Conservation (phyloP, 2,888 invertebrate genomes). For the Yponomeuta evonymella region DNA sequence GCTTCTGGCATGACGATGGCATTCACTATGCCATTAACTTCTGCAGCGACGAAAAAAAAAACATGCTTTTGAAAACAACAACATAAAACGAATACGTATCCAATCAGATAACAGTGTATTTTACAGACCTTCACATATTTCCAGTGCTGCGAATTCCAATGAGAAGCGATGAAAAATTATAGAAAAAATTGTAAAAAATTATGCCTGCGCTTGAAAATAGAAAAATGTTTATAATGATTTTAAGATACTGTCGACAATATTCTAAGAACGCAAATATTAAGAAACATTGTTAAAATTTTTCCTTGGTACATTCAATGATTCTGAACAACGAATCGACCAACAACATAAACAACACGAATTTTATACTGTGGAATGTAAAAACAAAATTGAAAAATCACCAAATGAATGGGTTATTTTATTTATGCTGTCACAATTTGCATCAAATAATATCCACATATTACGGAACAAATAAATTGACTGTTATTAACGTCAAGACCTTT, state of each 20-base stretch:
- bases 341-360: background rate
- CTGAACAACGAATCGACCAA: too few species aligned
- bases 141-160: slow-evolving; percentile 81
- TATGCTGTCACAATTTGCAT: background rate
- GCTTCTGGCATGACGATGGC: background rate
- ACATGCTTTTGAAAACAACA: slow-evolving; percentile 17
- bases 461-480: background rate
- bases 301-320: too few species aligned
- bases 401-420: background rate
- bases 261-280: too few species aligned
- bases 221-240: background rate
- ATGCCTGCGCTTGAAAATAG: background rate
- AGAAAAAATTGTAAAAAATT: background rate
- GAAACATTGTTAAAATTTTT: too few species aligned
- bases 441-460: background rate
- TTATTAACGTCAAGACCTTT: background rate
- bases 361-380: background rate
- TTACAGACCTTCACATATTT: slow-evolving; percentile 87
- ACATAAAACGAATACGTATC: slow-evolving; percentile 18
- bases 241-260: too few species aligned
- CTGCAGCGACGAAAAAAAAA: background rate
- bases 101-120: slow-evolving; percentile 39
- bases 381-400: background rate
- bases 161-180: slow-evolving; percentile 40
- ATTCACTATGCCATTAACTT: background rate